Base-by-base conservation (phyloP, 2,113 vertebrate genomes). In the Tylochromis polylepis region DNA sequence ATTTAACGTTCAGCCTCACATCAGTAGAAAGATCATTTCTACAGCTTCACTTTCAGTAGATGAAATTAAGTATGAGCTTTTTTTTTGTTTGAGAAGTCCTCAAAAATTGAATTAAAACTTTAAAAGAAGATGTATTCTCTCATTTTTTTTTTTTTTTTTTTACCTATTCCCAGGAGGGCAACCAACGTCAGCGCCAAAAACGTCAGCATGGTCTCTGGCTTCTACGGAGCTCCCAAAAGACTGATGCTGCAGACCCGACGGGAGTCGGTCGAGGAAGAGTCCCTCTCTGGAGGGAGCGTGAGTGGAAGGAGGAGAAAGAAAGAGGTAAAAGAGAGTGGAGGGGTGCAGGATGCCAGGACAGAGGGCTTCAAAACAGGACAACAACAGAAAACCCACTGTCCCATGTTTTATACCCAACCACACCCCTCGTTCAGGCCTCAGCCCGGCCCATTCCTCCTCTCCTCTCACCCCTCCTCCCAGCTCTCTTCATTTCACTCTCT, bases 361-460 rank as follows among this genome's bases (percentile, higher is more conserved):
- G 84, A 88, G 88, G 90, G 88, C 93, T 94, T 95, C 89, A 89
- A 88, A 90, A 88, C 90, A 70, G 84, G 86, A 96, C 93, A 93
- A 94, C 94, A 94, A 94, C 95, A 93, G 93, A 72, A 94, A 91
- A 84, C 58, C 89, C 91, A 90, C 93, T 89, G 91, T 91, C 87
- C 91, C 46, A 14, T 22, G 82, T 92, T 97, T 96, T 96, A 97
- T 96, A 97, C 90, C 92, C 93, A 91, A 94, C 94, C 96, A 94
- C 96, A 95, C 96, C 96, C 95, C 94, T 93, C 56, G 29, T 11
- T 67, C 79, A 29, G 85, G 80, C 79, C 87, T 92, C 87, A 57
- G 92, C 86, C 93, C 89, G 29, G 89, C 90, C 92, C 94, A 88
- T 89, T 83, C 85, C 87, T 84, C 87, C 89, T 53, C 82, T 70